Evolutionary conservation across 1,140 invertebrate species (phyloP), one percentile per base, ranked within the genome.

Genomic region (Ylistrum balloti): DNA sequence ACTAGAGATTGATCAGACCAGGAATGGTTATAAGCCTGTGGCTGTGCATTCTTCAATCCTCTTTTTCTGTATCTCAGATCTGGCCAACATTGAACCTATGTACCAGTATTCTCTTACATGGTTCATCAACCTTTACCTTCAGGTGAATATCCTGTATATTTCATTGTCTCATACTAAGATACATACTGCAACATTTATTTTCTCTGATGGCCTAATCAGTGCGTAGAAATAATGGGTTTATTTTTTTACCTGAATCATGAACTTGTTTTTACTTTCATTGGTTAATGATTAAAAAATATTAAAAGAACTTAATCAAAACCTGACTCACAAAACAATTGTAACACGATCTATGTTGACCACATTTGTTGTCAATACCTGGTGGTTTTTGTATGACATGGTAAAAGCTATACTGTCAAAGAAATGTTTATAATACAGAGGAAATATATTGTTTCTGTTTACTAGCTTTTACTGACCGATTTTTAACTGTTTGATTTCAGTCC

Each of bases 31-130:
- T 91, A 94, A 95, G 88, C 96, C 96, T 7, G 96, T 96, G 56
- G 95, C 96, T 86, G 93, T 95, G 11, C 96, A 96, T 89, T 96
- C 96, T 9, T 96, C 96, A 89, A 96, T 96, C 34, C 92, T 96
- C 0, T 96, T 96, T 93, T 96, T 96, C 94, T 96, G 96, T 90
- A 96, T 96, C 86, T 96, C 96, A n/a, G 96, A 96, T 88, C 92
- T 96, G 28, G 95, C 96, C 90, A 96, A 96, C 91, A 96, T 96
- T 85, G 96, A 96, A 90, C 96, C 96, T 87, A 96, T 96, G 96
- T 96, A 96, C 93, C 96, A 96, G 94, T 96, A 96, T 90, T 96
- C 96, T 2, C 95, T 96, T 5, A 96, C 94, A 13, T 96, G 96
- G 96, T 96, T 96, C 91, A 96, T 96, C 92, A 96, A 96, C 92